These are phyloP conservation scores for Crax fasciolata DNA, from an alignment of 2,797 vertebrate species.

Conservation along the genomic window DNA sequence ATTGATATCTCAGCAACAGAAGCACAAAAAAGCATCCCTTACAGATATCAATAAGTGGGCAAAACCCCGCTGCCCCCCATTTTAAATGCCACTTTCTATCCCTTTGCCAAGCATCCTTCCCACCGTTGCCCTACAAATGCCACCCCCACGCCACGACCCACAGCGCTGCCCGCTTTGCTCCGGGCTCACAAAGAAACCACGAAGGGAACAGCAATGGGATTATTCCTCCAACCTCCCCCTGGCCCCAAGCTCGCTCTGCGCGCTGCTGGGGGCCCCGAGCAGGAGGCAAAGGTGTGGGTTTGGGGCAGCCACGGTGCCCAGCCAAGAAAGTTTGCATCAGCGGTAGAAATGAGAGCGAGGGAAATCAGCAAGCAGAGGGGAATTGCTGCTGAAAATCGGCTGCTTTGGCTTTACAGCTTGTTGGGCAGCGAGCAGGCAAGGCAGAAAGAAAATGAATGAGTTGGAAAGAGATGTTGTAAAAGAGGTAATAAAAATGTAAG, in stretches of 20 bases:
- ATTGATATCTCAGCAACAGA: background rate
- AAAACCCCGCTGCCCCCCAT: background rate
- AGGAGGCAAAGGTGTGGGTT: background rate
- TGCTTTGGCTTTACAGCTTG: background rate
- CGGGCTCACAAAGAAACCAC: slow-evolving; percentile 30
- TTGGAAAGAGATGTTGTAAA: background rate
- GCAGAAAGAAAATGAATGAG: too few relatives aligned
- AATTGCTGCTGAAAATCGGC: background rate
- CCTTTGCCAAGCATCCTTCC: background rate
- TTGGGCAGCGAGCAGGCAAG: background rate
- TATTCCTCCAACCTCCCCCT: background rate
- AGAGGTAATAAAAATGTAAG: background rate
- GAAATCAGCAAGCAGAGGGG: background rate
- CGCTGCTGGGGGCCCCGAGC: background rate
- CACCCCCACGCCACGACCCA: background rate
- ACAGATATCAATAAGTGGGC: accelerated
- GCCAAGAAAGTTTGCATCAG: background rate
- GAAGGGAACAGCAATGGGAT: background rate
- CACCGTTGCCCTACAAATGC: background rate
- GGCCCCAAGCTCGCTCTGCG: background rate
- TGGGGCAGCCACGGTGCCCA: background rate
- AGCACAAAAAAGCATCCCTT: accelerated
- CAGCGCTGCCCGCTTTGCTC: background rate
- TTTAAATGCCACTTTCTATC: background rate
- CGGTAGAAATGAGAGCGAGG: background rate